phyloP scores from a whole-genome alignment of 2,888 invertebrate species.

The Antheraea yamamai region DNA sequence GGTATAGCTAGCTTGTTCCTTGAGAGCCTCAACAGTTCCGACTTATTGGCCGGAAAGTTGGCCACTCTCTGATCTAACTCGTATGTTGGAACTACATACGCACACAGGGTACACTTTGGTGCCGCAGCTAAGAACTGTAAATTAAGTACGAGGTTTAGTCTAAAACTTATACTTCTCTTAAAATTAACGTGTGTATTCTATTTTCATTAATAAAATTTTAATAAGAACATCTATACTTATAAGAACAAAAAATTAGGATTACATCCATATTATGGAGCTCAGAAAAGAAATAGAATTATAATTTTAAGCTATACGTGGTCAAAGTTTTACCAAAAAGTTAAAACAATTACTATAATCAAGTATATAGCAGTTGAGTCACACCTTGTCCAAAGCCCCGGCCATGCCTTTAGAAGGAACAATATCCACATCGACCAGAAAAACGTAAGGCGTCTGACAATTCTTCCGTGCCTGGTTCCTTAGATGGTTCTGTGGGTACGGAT shows the following conservation, averaged over 20 bases:
- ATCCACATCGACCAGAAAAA: constrained; percentile 94
- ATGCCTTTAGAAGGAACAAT: constrained; percentile 91
- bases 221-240: too few relatives aligned
- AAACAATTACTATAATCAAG: background rate
- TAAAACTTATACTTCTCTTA: background rate
- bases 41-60: constrained; percentile 90
- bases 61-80: constrained; percentile 90
- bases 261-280: background rate
- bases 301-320: too few relatives aligned
- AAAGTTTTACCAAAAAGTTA: background rate
- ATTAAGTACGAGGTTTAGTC: background rate
- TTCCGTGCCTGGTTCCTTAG: constrained; percentile 92
- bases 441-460: constrained; percentile 90
- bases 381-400: constrained; percentile 85
- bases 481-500: constrained; percentile 95
- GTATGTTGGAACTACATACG: constrained; percentile 95
- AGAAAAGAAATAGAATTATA: background rate
- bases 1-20: constrained; percentile 92
- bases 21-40: constrained; percentile 88
- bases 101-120: constrained; percentile 85
- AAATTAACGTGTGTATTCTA: background rate
- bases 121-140: constrained; percentile 81
- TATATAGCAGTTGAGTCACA: constrained; percentile 1
- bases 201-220: background rate
- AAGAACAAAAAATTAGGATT: too few relatives aligned